These are phyloP conservation scores for Atlantisia rogersi DNA, from an alignment of 2,113 vertebrate genomes.

Conservation along the genomic window DNA sequence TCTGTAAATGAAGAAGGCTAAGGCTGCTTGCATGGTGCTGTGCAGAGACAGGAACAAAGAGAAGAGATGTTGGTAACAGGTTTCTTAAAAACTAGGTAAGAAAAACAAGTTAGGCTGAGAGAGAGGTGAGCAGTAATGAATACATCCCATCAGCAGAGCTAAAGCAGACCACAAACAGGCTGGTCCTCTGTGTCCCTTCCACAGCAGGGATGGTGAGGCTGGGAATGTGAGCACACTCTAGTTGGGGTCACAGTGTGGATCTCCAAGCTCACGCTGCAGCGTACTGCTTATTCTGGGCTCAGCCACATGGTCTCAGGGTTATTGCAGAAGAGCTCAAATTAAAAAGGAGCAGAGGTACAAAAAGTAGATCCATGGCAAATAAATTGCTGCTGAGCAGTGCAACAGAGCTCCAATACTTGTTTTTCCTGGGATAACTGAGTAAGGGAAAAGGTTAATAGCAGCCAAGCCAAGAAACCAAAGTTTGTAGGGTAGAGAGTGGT, in stretches of 20 bases:
- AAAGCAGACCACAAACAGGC: neutral
- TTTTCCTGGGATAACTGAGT: neutral
- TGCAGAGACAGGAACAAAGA: neutral
- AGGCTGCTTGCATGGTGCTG: neutral
- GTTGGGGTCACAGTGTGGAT: accelerated
- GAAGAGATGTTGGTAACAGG: neutral
- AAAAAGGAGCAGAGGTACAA: neutral
- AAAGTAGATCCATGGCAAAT: neutral
- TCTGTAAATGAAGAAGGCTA: neutral
- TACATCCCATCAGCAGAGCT: neutral
- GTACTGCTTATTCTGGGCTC: neutral
- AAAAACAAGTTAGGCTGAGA: neutral
- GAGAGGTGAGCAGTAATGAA: neutral
- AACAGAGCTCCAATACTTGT: neutral
- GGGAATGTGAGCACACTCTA: accelerated
- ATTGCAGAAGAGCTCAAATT: neutral
- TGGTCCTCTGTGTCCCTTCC: neutral
- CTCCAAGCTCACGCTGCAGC: neutral
- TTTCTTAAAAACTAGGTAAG: neutral
- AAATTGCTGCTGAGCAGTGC: neutral
- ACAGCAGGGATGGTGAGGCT: neutral
- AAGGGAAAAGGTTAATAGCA: neutral
- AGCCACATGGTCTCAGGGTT: neutral
- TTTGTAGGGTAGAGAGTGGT: neutral
- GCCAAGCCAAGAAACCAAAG: slow-evolving; percentile 6